Evolutionary conservation across 2,797 vertebrate species (phyloP).

Genomic region (Notolabrus celidotus): DNA sequence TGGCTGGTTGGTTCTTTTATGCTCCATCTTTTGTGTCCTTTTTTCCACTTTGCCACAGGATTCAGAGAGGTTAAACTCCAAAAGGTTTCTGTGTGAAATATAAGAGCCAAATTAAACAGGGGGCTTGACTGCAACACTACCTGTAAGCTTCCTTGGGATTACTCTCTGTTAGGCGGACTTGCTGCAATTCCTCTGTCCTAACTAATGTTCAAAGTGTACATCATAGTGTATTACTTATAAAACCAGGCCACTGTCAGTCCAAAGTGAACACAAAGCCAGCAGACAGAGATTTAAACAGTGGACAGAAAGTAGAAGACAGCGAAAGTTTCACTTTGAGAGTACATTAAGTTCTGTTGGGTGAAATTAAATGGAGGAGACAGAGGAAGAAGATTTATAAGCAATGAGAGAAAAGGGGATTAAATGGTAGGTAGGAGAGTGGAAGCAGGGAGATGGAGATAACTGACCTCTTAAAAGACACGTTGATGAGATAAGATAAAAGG

Average conservation of each 20-base stretch:
- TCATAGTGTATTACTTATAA: conserved; percentile 52
- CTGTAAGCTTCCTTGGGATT: conserved; percentile 38
- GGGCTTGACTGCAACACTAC: conserved; percentile 34
- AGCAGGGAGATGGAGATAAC: conserved; percentile 42
- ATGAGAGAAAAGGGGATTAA: conserved; percentile 40
- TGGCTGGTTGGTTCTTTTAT: conserved; percentile 41
- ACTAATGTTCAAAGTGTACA: conserved; percentile 55
- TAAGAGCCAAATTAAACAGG: conserved; percentile 42
- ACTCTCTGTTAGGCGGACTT: conserved; percentile 42
- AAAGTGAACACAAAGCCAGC: conserved; percentile 42
- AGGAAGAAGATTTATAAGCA: conserved; percentile 40
- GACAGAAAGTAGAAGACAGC: conserved; percentile 15
- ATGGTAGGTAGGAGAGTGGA: conserved; percentile 22
- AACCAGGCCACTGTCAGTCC: conserved; percentile 47
- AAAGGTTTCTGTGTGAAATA: conserved; percentile 33
- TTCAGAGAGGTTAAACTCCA: conserved; percentile 25
- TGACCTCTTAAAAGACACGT: conserved; percentile 60
- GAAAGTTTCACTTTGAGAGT: conserved; percentile 9
- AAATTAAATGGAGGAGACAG: conserved; percentile 30
- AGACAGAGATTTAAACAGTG: conserved; percentile 16
- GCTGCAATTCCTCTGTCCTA: conserved; percentile 57
- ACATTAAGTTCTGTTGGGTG: conserved; percentile 27
- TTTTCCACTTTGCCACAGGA: conserved; percentile 3
- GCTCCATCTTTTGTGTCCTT: conserved; percentile 14
- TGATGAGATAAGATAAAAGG: conserved; percentile 64